A percentile compares a stretch with the other conserved stretches of the same genome.
phyloP scores from a whole-genome alignment of 2,888 invertebrate species.

The Fragum sueziense region DNA sequence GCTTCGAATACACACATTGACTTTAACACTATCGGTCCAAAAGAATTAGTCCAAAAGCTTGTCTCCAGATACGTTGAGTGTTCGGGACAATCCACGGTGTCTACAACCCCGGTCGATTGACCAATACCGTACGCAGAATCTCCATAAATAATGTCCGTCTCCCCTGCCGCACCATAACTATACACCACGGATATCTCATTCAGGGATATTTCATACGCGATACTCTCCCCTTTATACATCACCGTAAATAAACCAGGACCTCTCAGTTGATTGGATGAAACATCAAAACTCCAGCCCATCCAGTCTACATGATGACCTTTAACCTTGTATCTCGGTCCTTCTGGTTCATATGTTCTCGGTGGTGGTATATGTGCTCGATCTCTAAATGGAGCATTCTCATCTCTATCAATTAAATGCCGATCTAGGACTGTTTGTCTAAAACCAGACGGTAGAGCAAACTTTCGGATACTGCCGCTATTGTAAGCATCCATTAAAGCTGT shows the following conservation, averaged over 20 bases:
- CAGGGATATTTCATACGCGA: slow-evolving; percentile 68
- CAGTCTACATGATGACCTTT: slow-evolving; percentile 63
- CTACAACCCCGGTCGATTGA: slow-evolving; percentile 50
- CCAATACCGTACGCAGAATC: slow-evolving; percentile 64
- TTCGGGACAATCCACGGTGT: slow-evolving; percentile 67
- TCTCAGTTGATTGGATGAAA: slow-evolving; percentile 56
- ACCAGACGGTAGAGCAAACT: slow-evolving; percentile 57
- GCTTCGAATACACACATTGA: slow-evolving; percentile 69
- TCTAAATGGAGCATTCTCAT: slow-evolving; percentile 37
- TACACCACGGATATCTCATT: slow-evolving; percentile 65
- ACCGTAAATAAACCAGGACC: slow-evolving; percentile 59
- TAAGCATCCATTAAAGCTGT: slow-evolving; percentile 55
- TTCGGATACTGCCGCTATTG: slow-evolving; percentile 46
- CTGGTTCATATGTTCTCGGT: slow-evolving; percentile 63
- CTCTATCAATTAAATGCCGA: slow-evolving; percentile 57
- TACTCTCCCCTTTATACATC: slow-evolving; percentile 57
- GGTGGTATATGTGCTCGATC: slow-evolving; percentile 54
- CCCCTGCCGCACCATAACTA: slow-evolving; percentile 53
- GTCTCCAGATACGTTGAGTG: slow-evolving; percentile 64
- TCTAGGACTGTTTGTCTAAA: slow-evolving; percentile 51
- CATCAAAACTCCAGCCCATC: slow-evolving; percentile 68
- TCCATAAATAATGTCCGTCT: slow-evolving; percentile 58
- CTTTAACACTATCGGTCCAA: slow-evolving; percentile 40
- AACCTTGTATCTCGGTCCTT: slow-evolving; percentile 63
- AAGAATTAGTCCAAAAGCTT: slow-evolving; percentile 47